Evolutionary conservation across 2,113 vertebrate species (phyloP).

Genomic region (Chascanopsetta lugubris): DNA sequence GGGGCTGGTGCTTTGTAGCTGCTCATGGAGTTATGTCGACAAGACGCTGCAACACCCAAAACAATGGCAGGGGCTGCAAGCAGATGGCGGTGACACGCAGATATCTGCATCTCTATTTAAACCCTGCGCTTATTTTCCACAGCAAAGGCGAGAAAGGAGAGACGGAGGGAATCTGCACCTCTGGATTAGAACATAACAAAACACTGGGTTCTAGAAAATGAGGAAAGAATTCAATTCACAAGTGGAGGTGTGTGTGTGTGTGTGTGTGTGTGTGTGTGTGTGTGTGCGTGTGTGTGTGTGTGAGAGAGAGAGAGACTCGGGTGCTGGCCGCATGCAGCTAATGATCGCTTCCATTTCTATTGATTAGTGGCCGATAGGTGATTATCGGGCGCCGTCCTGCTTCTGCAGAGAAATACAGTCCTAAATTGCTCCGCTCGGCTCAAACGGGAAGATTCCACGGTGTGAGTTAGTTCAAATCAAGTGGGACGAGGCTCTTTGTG

Average conservation of each 20-base stretch:
- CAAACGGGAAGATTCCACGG: not conserved
- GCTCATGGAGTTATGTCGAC: conserved; percentile 19
- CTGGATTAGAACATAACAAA: conserved; percentile 26
- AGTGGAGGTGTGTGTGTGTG: conserved; percentile 11
- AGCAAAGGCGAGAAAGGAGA: not conserved
- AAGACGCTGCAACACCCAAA: conserved; percentile 32
- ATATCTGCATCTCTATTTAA: conserved; percentile 31
- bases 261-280: too few relatives aligned
- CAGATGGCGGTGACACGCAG: conserved; percentile 44
- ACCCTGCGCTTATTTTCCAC: conserved; percentile 29
- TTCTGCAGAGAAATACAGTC: not conserved
- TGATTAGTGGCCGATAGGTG: not conserved
- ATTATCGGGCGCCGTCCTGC: not conserved
- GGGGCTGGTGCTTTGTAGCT: conserved; percentile 35
- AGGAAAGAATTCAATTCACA: conserved; percentile 13
- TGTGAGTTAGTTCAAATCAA: not conserved
- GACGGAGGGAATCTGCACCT: conserved; percentile 22
- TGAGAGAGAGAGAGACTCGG: too few relatives aligned
- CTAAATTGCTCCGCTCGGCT: conserved; percentile 1
- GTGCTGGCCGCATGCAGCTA: too few relatives aligned
- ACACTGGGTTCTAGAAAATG: conserved; percentile 22
- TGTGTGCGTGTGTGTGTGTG: too few relatives aligned
- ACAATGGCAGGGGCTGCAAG: conserved; percentile 34
- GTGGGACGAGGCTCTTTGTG: not conserved
- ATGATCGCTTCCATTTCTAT: conserved; percentile 13